Evolutionary conservation across 2,113 vertebrate species (phyloP), one percentile per base, ranked within the genome.

Genomic region (Sisor rabdophorus): DNA sequence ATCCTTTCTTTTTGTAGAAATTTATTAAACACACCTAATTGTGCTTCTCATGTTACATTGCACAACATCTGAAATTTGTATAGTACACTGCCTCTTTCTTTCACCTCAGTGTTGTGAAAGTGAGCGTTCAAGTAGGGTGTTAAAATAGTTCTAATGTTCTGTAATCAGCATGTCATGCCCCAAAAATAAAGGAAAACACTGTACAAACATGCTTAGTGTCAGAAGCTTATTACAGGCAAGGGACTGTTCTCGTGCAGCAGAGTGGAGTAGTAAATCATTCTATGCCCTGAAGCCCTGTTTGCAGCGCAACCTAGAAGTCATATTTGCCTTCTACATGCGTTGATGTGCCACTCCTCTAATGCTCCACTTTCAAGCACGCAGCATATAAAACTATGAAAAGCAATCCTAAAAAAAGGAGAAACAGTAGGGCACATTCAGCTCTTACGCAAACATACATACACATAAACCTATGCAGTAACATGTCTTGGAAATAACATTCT

Each of bases 251-350:
- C 83, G 84, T 83, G 77, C 83, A 67, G 83, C 79, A 86, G 88
- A 89, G 86, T 86, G 82, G 84, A 85, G 85, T 85, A 86, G 85
- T 91, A 89, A 90, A 90, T 91, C 88, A 90, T 83, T 86, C 81
- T 53, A 74, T 84, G 84, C 81, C 71, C 81, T 67, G 75, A 78
- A 80, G 86, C 84, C 75, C 76, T 78, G 76, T 80, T 84, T 74
- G 75, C 81, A 85, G 81, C 71, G 75, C 81, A 81, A 84, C 85
- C 79, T 81, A 71, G 58, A 48, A 80, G 63, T 54, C 22, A 13
- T 79, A 80, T 72, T 80, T 80, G 71, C 67, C 64, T 71, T 73
- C 63, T 75, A 48, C 61, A 77, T 30, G 58, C 54, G 67, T 72
- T 59, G 56, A 79, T 63, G 71, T 71, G 72, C 67, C 72, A 75